Evolutionary conservation across 1,140 invertebrate genomes (phyloP).

Genomic region (Caenorhabditis elegans): DNA sequence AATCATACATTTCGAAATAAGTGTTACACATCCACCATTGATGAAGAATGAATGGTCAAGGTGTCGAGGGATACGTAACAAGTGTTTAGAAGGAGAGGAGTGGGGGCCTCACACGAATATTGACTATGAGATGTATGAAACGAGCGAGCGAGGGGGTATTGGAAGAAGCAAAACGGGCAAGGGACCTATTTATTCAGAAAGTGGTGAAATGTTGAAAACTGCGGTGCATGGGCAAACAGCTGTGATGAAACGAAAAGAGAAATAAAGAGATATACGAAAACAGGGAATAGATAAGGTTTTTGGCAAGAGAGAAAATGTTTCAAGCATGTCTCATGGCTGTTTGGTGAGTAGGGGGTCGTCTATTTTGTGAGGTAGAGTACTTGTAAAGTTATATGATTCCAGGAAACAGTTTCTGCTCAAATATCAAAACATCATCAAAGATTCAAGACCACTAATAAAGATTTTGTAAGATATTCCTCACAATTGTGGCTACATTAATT

Average conservation of each 20-base stretch:
- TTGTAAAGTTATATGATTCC: no score
- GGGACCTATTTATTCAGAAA: neutral
- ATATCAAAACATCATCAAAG: no score
- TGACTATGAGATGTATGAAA: neutral
- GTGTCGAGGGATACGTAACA: conserved; percentile 32
- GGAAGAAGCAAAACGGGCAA: neutral
- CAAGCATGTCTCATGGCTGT: neutral
- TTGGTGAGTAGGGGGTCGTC: neutral
- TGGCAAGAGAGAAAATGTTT: neutral
- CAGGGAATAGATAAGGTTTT: neutral
- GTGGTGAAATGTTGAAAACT: conserved; percentile 6
- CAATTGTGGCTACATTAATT: no score
- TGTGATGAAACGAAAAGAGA: neutral
- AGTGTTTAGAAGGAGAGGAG: neutral
- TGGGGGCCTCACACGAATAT: neutral
- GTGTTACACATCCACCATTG: neutral
- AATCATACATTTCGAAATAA: conserved; percentile 31
- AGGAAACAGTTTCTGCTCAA: no score
- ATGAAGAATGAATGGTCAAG: conserved; percentile 31
- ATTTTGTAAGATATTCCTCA: no score
- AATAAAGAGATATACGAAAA: neutral
- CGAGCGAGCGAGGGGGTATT: neutral
- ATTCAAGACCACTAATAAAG: no score
- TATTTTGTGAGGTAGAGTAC: neutral
- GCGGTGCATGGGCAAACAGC: neutral